Conservation (phyloP, 2,113 vertebrate genomes). For the Oreocharis arfaki region DNA sequence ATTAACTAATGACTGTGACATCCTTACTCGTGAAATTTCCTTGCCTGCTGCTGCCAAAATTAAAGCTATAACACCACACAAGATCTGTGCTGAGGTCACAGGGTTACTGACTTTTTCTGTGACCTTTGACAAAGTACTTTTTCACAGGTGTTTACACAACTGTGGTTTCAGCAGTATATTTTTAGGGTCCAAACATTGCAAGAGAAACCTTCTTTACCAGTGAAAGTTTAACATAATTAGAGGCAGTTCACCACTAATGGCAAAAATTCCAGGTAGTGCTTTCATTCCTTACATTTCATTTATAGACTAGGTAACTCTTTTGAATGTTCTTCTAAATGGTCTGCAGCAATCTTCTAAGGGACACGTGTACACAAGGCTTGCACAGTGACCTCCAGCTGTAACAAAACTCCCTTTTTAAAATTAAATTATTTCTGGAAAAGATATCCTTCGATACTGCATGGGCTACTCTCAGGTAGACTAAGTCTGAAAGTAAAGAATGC, state of each 20-base stretch:
- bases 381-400: neutral
- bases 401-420: neutral
- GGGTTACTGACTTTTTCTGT: neutral
- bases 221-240: neutral
- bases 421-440: neutral
- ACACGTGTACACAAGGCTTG: neutral
- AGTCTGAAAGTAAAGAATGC: constrained; percentile 12
- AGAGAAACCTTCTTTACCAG: neutral
- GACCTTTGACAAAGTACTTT: neutral
- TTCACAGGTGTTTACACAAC: neutral
- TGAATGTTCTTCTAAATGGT: neutral
- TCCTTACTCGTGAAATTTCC: neutral
- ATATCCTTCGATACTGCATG: neutral
- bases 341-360: neutral
- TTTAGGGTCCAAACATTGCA: neutral
- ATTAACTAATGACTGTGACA: neutral
- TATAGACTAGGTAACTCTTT: neutral
- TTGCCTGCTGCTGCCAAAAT: neutral
- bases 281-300: neutral
- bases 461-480: neutral
- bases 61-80: neutral
- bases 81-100: neutral
- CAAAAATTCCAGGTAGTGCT: neutral
- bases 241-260: neutral
- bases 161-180: neutral